Evolutionary conservation across 1,140 invertebrate genomes (phyloP), one percentile per base, ranked within the genome.

Genomic region (Carposina sasakii): DNA sequence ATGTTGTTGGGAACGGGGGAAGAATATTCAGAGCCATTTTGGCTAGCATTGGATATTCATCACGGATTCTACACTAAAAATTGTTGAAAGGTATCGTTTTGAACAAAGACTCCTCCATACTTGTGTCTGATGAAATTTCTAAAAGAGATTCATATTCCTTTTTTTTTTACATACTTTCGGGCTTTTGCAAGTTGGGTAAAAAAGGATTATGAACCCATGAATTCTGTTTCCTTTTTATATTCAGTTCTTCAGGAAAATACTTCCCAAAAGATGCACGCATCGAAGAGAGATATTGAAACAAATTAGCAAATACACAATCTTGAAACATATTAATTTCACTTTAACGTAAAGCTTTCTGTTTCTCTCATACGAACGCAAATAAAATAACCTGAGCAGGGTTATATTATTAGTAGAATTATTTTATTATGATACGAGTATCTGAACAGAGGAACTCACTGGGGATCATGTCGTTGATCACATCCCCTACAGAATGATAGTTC

Each of bases 131-230:
- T 59, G 52, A 52, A 43, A 59, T 45, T 51, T 54, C 52, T 54
- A 54, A 54, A 56, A 57, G 30, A 48, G 44, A 57, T 57, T 55
- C 49, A 53, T 56, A 57, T 47, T 50, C n/a, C n/a, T n/a, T 56
- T 44, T 60, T 47, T 49, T 56, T 53, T 50, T 50, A 52, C 52
- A 59, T 53, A 34, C 24, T 48, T 59, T 59, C 56, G n/a, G 52
- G 51, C 45, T 59, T 59, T 60, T 54, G 2, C 43, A 60, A 56
- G 47, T 60, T 60, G 43, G 42, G 47, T 56, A 43, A 54, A 59
- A 59, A 59, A 58, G 44, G 37, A 50, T 57, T 57, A 44, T 57
- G 34, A 55, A 55, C 50, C 42, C 43, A 55, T 55, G 48, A 58
- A 50, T 58, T 58, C 49, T 47, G 9, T 55, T 57, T 52, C 10